Base-by-base conservation (phyloP, 1,140 invertebrate genomes). In the Diprion similis region DNA sequence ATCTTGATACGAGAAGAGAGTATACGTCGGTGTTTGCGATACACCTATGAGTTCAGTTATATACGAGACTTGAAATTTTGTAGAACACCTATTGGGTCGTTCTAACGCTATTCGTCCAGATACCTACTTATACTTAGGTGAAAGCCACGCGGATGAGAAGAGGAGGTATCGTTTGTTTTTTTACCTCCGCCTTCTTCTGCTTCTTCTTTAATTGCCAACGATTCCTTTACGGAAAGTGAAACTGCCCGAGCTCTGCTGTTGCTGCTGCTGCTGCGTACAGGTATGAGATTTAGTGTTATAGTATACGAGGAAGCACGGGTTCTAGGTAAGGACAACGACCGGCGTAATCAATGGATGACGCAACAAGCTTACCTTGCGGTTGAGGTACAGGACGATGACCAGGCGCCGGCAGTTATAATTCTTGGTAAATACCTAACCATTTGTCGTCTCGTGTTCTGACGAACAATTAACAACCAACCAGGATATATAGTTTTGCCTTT, bases 281-380 rank as follows among this genome's bases (percentile, higher is more conserved):
- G 24, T 37, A 37, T 37, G 24, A 37, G 24, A 37, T 6, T 1
- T 37, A 37, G 24, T 37, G 24, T 37, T 59, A 17, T 59, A 59
- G 51, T 59, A 17, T 59, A 59, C 51, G 51, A 59, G 11, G 11
- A 59, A 13, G 51, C 51, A 59, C 51, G 51, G 51, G 51, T 59
- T 59, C 51, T 59, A 59, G 51, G 51, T 59, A 59, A 59, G 51
- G 51, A 59, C 51, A 59, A 59, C 51, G 51, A 59, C 51, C 51
- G 51, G 11, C 9, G 51, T 59, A 59, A 59, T 59, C 51, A 59
- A 59, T 59, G 51, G 51, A 59, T 59, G 51, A 59, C 51, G 51
- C 51, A 59, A 59, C 9, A 59, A 59, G 11, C 51, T 59, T 59
- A 9, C 51, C 11, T 13, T 17, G 51, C 51, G 11, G 51, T 59